Conservation (phyloP, 2,113 vertebrate species). For the Daphoenositta chrysoptera region DNA sequence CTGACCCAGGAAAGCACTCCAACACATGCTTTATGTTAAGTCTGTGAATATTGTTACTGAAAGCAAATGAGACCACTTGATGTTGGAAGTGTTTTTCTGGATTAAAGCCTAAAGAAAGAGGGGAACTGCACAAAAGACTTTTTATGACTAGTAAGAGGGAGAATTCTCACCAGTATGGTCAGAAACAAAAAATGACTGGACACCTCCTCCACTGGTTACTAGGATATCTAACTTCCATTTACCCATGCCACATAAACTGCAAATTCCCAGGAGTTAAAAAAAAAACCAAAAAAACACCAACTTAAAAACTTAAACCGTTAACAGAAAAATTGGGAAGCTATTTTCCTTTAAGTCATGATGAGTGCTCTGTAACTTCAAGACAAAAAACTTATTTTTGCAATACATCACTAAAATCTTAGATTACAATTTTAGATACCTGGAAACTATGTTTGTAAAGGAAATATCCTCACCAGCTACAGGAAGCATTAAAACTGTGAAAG, state of each 20-base stretch:
- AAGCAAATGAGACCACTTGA: slow-evolving; percentile 50
- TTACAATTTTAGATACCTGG: neutral
- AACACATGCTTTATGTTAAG: slow-evolving; percentile 46
- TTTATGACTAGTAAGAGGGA: slow-evolving; percentile 4
- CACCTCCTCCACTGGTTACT: neutral
- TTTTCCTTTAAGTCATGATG: neutral
- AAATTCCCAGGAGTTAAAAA: neutral
- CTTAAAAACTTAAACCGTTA: neutral
- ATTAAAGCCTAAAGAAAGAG: neutral
- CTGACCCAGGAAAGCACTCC: slow-evolving; percentile 21
- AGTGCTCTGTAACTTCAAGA: neutral
- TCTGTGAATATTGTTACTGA: slow-evolving; percentile 37
- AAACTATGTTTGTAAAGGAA: neutral
- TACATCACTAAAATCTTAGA: neutral
- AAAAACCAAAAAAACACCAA: neutral
- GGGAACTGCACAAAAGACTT: neutral
- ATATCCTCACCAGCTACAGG: neutral
- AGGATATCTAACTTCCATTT: neutral
- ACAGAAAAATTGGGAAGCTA: neutral
- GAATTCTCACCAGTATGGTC: neutral
- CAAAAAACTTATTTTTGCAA: neutral
- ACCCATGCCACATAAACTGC: neutral
- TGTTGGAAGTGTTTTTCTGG: slow-evolving; percentile 29
- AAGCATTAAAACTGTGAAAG: neutral
- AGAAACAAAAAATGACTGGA: neutral